A percentile compares a stretch with the other conserved stretches of the same genome.
phyloP scores from a whole-genome alignment of 2,113 vertebrate species.

The Pipra filicauda region DNA sequence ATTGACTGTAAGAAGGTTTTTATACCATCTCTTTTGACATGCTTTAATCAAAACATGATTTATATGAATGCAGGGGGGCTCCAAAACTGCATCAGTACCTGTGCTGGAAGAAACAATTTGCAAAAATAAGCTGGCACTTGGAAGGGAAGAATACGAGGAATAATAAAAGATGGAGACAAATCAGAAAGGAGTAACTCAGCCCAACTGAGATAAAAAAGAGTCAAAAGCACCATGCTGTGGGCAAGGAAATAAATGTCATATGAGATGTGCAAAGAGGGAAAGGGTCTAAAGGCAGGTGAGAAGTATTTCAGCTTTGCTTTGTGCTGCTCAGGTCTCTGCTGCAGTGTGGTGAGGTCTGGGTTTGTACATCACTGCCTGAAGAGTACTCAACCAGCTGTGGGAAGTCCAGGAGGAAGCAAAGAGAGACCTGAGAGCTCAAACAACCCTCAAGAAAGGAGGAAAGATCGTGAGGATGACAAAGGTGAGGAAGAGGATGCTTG shows the following conservation, averaged over 20 bases:
- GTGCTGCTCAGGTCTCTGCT: background rate
- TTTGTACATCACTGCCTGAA: rapidly evolving
- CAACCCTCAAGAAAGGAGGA: background rate
- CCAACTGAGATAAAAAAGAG: background rate
- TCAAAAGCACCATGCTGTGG: background rate
- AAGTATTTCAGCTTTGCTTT: background rate
- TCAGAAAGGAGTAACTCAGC: background rate
- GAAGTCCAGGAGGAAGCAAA: background rate
- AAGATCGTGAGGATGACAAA: background rate
- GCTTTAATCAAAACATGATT: background rate
- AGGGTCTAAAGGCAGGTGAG: background rate
- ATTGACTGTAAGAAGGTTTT: background rate
- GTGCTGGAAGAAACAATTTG: background rate
- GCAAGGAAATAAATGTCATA: background rate
- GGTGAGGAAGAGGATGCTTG: background rate
- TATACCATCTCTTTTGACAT: background rate
- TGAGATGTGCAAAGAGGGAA: background rate
- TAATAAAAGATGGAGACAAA: background rate
- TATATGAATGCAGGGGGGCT: background rate
- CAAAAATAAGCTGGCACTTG: background rate
- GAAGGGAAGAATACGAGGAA: background rate
- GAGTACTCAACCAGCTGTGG: rapidly evolving
- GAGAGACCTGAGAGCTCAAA: background rate
- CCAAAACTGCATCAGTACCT: background rate
- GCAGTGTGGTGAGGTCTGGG: rapidly evolving